Evolutionary conservation across 2,888 invertebrate genomes (phyloP).

Genomic region (Dinocampus coccinellae): DNA sequence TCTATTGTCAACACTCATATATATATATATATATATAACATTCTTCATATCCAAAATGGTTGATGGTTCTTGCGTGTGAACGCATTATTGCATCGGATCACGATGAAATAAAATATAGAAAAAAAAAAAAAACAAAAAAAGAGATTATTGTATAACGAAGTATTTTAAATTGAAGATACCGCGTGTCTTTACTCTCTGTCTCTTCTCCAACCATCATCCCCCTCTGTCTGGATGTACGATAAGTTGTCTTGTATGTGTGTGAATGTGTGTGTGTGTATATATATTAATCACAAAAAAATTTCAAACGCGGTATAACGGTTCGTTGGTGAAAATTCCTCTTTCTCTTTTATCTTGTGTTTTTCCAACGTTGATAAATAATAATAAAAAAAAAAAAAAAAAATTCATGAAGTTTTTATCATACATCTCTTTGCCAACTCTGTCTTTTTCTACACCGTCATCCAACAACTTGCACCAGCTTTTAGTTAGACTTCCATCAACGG

Average conservation of each 20-base stretch:
- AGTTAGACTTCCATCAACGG: background rate
- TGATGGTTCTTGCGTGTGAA: slow-evolving; percentile 41
- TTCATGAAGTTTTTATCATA: background rate
- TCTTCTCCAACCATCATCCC: background rate
- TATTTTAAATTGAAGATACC: slow-evolving; percentile 13
- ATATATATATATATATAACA: background rate
- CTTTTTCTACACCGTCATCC: background rate
- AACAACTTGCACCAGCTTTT: background rate
- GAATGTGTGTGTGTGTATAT: background rate
- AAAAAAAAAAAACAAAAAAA: slow-evolving; percentile 22
- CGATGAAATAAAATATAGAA: slow-evolving; percentile 30
- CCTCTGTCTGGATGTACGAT: background rate
- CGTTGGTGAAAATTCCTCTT: slow-evolving; percentile 21
- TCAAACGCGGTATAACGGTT: slow-evolving; percentile 19
- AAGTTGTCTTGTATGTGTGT: background rate
- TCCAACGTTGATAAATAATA: background rate
- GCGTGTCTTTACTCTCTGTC: background rate
- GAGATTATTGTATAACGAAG: background rate
- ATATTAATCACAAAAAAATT: slow-evolving; percentile 19
- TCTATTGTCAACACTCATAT: background rate
- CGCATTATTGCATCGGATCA: slow-evolving; percentile 35
- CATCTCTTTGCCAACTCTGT: background rate
- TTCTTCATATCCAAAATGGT: background rate
- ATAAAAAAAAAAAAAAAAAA: slow-evolving; percentile 14
- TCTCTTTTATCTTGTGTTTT: slow-evolving; percentile 3